Percentiles rank a stretch among this genome's conserved stretches.
These are phyloP conservation scores for Linyphia triangularis DNA, from an alignment of 2,888 invertebrate species.

Conservation along the genomic window DNA sequence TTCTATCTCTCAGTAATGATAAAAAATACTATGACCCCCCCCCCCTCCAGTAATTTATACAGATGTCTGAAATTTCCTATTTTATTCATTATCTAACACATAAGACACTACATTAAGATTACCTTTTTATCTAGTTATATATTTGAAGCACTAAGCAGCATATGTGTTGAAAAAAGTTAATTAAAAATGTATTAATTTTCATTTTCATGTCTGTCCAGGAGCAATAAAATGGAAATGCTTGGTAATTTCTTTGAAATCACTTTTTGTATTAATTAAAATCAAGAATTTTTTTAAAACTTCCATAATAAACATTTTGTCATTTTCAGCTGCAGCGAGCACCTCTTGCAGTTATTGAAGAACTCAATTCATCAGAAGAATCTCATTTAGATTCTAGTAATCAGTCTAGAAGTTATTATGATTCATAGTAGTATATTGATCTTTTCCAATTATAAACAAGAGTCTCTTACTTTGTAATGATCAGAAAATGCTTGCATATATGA, in stretches of 20 bases:
- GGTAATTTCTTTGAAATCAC: conserved; percentile 12
- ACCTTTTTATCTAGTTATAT: no score
- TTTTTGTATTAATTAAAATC: conserved; percentile 1
- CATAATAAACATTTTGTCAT: not conserved
- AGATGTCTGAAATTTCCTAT: no score
- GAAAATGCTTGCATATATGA: not conserved
- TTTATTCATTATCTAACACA: no score
- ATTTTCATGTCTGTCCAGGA: conserved; percentile 51
- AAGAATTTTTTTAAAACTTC: not conserved
- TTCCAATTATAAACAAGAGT: not conserved
- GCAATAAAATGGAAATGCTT: conserved; percentile 31
- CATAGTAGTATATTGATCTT: conserved; percentile 21
- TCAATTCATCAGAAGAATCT: conserved; percentile 66
- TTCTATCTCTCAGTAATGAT: no score
- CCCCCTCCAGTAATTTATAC: no score
- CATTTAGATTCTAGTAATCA: conserved; percentile 45
- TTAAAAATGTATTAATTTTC: not conserved
- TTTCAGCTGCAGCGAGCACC: conserved; percentile 55
- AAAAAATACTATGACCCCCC: no score
- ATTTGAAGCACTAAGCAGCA: no score
- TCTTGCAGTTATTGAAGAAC: conserved; percentile 63
- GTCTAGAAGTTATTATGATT: conserved; percentile 14
- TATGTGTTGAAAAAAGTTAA: no score
- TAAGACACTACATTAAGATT: no score
- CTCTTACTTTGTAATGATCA: conserved; percentile 21